These are phyloP conservation scores for Dendrolimus pini DNA, from an alignment of 2,888 invertebrate species.

Conservation along the genomic window DNA sequence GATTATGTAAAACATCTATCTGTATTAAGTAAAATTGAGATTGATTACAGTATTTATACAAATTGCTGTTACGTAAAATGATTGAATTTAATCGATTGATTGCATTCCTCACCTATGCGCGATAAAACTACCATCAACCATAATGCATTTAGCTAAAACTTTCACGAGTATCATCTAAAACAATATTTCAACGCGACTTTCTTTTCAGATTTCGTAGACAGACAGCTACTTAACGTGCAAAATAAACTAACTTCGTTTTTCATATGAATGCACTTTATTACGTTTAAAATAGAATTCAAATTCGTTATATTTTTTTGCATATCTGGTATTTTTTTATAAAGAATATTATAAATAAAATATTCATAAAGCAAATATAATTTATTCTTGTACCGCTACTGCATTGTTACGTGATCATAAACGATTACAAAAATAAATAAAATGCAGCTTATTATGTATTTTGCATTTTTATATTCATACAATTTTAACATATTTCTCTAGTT, in stretches of 20 bases:
- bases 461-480: too few species aligned
- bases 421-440: too few species aligned
- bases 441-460: too few species aligned
- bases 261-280: background rate
- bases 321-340: too few species aligned
- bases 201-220: background rate
- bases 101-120: background rate
- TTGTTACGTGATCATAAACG: too few species aligned
- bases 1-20: too few species aligned
- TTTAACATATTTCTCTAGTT: too few species aligned
- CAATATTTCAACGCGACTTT: background rate
- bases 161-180: background rate
- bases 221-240: background rate
- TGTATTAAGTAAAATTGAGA: background rate
- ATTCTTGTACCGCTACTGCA: too few species aligned
- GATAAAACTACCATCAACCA: background rate
- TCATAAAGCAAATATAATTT: too few species aligned
- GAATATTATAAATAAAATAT: too few species aligned
- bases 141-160: background rate
- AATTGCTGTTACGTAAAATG: background rate
- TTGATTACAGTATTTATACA: background rate
- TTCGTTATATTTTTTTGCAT: background rate
- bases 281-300: background rate
- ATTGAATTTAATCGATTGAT: background rate
- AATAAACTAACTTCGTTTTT: background rate